phyloP scores from a whole-genome alignment of 2,113 vertebrate species.

The Ornithorhynchus anatinus region DNA sequence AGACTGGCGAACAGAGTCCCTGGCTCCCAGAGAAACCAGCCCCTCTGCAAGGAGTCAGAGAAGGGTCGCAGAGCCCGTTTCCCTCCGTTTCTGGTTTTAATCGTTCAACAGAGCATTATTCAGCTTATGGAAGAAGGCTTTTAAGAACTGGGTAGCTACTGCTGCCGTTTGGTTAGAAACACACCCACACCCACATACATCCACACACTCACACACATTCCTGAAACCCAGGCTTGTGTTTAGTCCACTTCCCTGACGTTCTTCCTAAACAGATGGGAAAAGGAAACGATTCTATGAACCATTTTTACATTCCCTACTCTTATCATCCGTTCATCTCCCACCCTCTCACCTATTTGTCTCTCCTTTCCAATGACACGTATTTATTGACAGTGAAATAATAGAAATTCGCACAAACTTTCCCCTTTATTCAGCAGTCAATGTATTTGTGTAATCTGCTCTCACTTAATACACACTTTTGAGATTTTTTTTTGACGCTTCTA shows the following conservation, averaged over 20 bases:
- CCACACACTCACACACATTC: not conserved
- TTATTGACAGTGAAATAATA: not conserved
- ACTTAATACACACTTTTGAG: constrained; percentile 5
- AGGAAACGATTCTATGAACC: constrained; percentile 54
- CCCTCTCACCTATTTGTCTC: constrained; percentile 22
- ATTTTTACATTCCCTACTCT: constrained; percentile 24
- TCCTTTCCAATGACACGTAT: not conserved
- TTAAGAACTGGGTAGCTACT: not conserved
- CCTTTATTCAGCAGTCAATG: not conserved
- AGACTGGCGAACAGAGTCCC: fast-evolving
- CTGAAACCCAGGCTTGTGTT: constrained; percentile 71
- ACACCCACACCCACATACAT: not conserved
- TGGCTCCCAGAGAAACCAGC: fast-evolving
- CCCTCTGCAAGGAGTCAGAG: no score
- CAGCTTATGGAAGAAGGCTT: not conserved
- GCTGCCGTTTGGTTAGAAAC: not conserved
- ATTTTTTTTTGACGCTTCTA: not conserved
- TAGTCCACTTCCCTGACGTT: constrained; percentile 67
- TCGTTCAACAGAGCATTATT: not conserved
- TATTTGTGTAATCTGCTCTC: not conserved
- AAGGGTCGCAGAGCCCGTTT: fast-evolving
- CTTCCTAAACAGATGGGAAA: constrained; percentile 58
- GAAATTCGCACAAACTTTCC: not conserved
- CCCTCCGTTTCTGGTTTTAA: not conserved
- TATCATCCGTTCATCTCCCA: not conserved